Conservation (phyloP, 2,797 vertebrate genomes). For the Zenarchopterus dispar region DNA sequence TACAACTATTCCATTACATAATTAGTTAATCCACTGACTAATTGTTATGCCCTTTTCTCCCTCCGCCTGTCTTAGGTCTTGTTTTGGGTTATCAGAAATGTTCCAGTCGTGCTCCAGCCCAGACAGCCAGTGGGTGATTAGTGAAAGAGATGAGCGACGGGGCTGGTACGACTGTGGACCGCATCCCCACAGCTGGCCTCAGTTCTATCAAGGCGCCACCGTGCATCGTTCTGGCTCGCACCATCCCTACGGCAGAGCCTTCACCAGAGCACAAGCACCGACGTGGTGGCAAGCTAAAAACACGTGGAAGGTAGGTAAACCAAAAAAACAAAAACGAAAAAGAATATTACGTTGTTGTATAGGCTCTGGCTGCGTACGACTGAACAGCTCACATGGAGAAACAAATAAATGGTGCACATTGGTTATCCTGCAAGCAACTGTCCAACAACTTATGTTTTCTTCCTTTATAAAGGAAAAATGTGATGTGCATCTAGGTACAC, state of each 20-base stretch:
- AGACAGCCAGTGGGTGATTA: conserved; percentile 71
- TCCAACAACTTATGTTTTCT: no score
- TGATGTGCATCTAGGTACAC: no score
- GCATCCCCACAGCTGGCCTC: conserved; percentile 62
- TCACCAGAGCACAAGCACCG: conserved; percentile 50
- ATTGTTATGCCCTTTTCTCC: conserved; percentile 35
- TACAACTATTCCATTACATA: conserved; percentile 46
- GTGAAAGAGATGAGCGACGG: conserved; percentile 68
- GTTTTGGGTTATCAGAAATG: conserved; percentile 70
- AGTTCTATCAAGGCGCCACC: conserved; percentile 30
- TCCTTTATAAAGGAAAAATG: no score
- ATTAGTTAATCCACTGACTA: conserved; percentile 31
- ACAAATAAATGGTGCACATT: neutral
- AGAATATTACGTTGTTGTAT: neutral
- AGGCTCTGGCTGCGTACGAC: no score
- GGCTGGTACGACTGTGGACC: conserved; percentile 60
- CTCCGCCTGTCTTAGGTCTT: conserved; percentile 15
- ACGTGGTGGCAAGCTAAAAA: conserved; percentile 65
- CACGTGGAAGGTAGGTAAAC: conserved; percentile 77
- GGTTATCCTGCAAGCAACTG: neutral
- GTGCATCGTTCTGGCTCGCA: conserved; percentile 32
- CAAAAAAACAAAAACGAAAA: neutral
- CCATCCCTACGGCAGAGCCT: conserved; percentile 56
- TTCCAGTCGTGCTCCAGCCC: conserved; percentile 72
- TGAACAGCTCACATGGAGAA: neutral